A percentile compares a stretch with the other conserved stretches of the same genome.
Evolutionary conservation across 2,797 vertebrate species (phyloP).

Genomic region (Chaunax sp.): DNA sequence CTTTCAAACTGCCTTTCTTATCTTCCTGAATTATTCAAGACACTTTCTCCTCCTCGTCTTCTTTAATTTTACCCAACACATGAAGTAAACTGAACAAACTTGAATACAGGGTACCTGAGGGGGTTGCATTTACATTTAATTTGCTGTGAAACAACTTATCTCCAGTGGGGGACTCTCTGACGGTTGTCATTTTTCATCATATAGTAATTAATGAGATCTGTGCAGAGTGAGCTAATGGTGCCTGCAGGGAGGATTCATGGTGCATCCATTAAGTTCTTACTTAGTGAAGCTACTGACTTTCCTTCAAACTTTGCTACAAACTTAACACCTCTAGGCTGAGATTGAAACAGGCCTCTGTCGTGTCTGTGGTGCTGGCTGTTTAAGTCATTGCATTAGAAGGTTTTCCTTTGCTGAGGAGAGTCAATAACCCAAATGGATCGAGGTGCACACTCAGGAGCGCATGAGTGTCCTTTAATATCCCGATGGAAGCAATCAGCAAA

Average conservation of each 20-base stretch:
- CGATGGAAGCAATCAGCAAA: constrained; percentile 69
- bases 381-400: constrained; percentile 55
- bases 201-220: constrained; percentile 4
- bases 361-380: constrained; percentile 1
- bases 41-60: constrained; percentile 34
- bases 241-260: neutral
- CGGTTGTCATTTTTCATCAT: constrained; percentile 13
- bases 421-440: constrained; percentile 71
- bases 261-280: neutral
- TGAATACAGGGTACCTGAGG: neutral
- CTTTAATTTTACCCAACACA: constrained; percentile 4
- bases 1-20: constrained; percentile 49
- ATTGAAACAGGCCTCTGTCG: constrained; percentile 13
- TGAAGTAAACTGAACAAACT: constrained; percentile 34
- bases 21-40: constrained; percentile 66
- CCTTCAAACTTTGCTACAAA: neutral
- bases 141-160: constrained; percentile 18
- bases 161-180: neutral
- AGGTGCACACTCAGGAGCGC: constrained; percentile 41
- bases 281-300: neutral
- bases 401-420: constrained; percentile 28
- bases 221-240: neutral
- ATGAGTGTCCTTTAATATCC: constrained; percentile 33
- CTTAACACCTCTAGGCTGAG: constrained; percentile 16
- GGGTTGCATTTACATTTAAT: constrained; percentile 19